phyloP scores from a whole-genome alignment of 2,797 vertebrate species.

The Chromobotia macracanthus region DNA sequence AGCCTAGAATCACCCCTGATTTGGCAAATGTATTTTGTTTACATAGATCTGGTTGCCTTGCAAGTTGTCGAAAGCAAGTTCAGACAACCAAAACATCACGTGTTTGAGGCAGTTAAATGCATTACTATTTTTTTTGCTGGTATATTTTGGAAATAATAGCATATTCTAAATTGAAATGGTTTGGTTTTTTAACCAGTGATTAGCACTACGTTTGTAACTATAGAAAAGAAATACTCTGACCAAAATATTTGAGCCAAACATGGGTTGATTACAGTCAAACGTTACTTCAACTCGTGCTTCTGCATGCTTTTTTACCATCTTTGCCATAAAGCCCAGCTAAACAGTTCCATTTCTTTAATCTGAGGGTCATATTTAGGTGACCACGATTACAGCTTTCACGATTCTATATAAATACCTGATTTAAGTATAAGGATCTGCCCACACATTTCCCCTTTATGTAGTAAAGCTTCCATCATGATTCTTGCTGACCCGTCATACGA shows the following conservation, averaged over 20 bases:
- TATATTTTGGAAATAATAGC: conserved; percentile 65
- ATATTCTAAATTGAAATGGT: conserved; percentile 67
- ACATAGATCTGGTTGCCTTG: not conserved
- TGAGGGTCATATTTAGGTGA: conserved; percentile 72
- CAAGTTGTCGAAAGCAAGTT: conserved; percentile 17
- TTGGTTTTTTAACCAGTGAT: conserved; percentile 69
- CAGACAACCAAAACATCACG: conserved; percentile 43
- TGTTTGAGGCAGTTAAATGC: conserved; percentile 32
- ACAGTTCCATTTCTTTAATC: conserved; percentile 74
- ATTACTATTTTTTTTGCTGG: conserved; percentile 50
- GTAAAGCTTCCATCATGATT: conserved; percentile 60
- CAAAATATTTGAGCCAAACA: conserved; percentile 69
- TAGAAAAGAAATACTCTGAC: conserved; percentile 67
- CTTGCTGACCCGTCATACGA: conserved; percentile 60
- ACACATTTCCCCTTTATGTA: conserved; percentile 65
- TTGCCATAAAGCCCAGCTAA: conserved; percentile 70
- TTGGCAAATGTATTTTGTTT: conserved; percentile 35
- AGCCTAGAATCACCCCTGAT: not conserved
- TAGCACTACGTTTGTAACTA: conserved; percentile 63
- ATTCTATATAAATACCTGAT: conserved; percentile 73
- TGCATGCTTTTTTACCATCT: conserved; percentile 70
- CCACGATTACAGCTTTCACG: conserved; percentile 75
- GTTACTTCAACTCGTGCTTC: conserved; percentile 72
- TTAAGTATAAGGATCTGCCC: conserved; percentile 63
- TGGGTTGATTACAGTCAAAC: conserved; percentile 66